These are phyloP conservation scores for Cromileptes altivelis DNA, from an alignment of 2,113 vertebrate species.

Conservation along the genomic window DNA sequence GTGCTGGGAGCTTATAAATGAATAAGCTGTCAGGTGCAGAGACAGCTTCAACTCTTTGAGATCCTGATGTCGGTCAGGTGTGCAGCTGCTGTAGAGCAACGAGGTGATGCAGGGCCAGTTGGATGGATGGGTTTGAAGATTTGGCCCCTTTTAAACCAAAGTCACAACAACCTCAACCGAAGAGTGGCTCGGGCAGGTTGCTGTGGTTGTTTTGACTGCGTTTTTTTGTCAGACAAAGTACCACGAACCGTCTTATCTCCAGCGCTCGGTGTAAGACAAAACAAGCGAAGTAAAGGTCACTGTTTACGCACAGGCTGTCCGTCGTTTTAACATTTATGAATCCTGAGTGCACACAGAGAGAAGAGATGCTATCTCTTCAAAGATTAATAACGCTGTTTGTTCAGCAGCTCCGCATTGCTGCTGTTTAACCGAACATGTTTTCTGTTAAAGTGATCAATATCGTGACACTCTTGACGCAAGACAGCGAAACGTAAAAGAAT, in stretches of 20 bases:
- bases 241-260: slow-evolving; percentile 9
- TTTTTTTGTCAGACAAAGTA: background rate
- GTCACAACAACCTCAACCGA: background rate
- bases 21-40: slow-evolving; percentile 69
- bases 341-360: slow-evolving; percentile 33
- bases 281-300: slow-evolving; percentile 49
- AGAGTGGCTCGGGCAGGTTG: background rate
- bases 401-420: slow-evolving; percentile 21
- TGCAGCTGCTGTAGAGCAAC: slow-evolving; percentile 16
- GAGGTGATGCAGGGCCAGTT: background rate
- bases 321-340: slow-evolving; percentile 42
- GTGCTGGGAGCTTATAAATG: slow-evolving; percentile 53
- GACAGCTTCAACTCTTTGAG: slow-evolving; percentile 51
- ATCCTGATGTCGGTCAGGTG: slow-evolving; percentile 53
- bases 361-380: slow-evolving; percentile 47
- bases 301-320: slow-evolving; percentile 15
- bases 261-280: slow-evolving; percentile 1
- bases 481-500: background rate
- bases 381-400: slow-evolving; percentile 63
- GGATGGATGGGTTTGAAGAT: slow-evolving; percentile 29
- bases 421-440: slow-evolving; percentile 43
- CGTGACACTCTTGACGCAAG: slow-evolving; percentile 34
- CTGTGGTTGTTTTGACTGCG: background rate
- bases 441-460: slow-evolving; percentile 47
- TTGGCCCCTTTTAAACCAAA: slow-evolving; percentile 25